Evolutionary conservation across 2,113 vertebrate genomes (phyloP).

Genomic region (Anas platyrhynchos): DNA sequence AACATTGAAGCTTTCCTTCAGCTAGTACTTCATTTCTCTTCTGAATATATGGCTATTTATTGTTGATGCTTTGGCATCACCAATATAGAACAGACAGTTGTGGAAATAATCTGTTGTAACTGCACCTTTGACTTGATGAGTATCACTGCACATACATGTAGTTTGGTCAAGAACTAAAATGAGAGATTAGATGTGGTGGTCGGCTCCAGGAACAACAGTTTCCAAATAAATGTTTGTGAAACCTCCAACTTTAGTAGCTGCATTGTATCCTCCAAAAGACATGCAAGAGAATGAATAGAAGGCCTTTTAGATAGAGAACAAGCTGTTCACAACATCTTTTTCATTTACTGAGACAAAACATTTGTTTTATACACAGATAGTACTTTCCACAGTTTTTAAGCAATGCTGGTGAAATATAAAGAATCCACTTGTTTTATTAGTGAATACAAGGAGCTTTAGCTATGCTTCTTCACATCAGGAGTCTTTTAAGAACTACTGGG

Average conservation of each 20-base stretch:
- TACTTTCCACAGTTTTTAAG: constrained; percentile 45
- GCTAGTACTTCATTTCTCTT: neutral
- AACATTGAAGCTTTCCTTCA: neutral
- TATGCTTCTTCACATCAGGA: neutral
- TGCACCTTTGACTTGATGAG: neutral
- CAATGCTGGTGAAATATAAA: constrained; percentile 52
- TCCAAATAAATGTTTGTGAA: constrained; percentile 53
- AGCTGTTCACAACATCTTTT: constrained; percentile 26
- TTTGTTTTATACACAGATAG: constrained; percentile 36
- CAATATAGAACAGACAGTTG: neutral
- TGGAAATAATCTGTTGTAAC: neutral
- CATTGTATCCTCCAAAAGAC: constrained; percentile 16
- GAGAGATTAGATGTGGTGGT: neutral
- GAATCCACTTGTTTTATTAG: constrained; percentile 45
- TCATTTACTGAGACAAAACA: constrained; percentile 58
- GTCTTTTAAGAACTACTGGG: neutral
- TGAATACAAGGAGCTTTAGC: constrained; percentile 5
- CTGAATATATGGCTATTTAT: neutral
- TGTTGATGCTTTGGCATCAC: neutral
- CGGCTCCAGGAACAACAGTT: constrained; percentile 1
- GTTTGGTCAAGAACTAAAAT: neutral
- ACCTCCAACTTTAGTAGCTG: constrained; percentile 4
- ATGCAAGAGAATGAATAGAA: neutral
- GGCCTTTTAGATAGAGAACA: constrained; percentile 47
- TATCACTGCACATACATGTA: neutral